Conservation (phyloP, 2,113 vertebrate genomes). For the Notothenia coriiceps region DNA sequence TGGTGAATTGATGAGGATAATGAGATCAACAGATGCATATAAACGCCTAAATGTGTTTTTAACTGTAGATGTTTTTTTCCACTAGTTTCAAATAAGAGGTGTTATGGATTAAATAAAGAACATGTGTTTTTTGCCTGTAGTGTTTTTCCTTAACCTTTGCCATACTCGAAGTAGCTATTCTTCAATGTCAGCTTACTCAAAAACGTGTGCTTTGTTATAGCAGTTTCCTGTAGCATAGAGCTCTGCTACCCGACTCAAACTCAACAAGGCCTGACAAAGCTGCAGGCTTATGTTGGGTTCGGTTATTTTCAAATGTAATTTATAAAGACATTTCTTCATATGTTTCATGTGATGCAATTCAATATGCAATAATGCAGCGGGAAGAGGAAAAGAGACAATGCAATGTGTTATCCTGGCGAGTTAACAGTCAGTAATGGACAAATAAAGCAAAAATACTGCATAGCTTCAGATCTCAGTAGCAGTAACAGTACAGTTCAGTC, state of each 20-base stretch:
- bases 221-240: constrained; percentile 1
- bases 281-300: constrained; percentile 23
- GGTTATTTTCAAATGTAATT: constrained; percentile 27
- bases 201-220: not conserved
- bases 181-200: not conserved
- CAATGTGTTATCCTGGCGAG: no score
- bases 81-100: no score
- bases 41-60: no score
- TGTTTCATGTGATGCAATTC: constrained; percentile 33
- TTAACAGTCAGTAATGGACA: not conserved
- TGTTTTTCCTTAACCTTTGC: not conserved
- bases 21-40: no score
- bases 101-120: no score
- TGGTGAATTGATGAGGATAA: no score
- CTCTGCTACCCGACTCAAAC: constrained; percentile 5
- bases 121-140: no score
- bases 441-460: constrained; percentile 23
- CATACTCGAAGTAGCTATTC: not conserved
- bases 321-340: constrained; percentile 18
- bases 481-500: not conserved
- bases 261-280: constrained; percentile 27
- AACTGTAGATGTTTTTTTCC: no score
- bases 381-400: constrained; percentile 1
- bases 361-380: constrained; percentile 28
- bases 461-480: not conserved